phyloP scores from a whole-genome alignment of 2,113 vertebrate genomes.

The Empidonax alnorum region DNA sequence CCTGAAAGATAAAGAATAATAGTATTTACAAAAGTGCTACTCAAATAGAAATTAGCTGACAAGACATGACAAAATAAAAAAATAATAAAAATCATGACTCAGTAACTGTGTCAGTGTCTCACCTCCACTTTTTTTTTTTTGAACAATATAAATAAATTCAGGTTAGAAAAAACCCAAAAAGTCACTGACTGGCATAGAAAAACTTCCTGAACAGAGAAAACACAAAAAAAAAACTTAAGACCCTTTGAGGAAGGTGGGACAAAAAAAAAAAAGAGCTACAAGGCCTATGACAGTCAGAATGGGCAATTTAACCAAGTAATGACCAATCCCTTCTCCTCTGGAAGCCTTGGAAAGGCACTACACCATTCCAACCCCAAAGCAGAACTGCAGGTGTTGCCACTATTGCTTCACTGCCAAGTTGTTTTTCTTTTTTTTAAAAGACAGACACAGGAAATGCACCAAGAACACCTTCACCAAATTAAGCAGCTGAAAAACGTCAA shows the following conservation, averaged over 20 bases:
- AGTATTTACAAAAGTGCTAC: not conserved
- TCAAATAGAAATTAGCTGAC: not conserved
- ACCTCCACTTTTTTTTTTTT: not conserved
- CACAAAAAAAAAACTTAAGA: not conserved
- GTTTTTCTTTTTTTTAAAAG: not conserved
- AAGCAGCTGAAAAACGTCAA: not conserved
- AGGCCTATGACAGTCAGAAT: fast-evolving
- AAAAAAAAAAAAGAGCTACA: not conserved
- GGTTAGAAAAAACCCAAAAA: not conserved
- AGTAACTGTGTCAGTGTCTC: not conserved
- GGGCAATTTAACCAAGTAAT: not conserved
- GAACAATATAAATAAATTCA: not conserved
- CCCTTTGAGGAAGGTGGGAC: not conserved
- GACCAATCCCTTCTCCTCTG: not conserved
- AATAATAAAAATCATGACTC: not conserved
- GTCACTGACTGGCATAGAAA: not conserved
- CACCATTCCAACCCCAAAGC: not conserved
- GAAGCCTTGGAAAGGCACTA: not conserved
- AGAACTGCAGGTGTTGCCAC: constrained; percentile 23
- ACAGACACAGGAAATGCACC: not conserved
- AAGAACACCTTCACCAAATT: constrained; percentile 27
- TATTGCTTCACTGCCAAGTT: constrained; percentile 2
- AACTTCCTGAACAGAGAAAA: not conserved
- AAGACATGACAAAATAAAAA: not conserved
- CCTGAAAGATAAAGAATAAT: not conserved